Percentiles rank a stretch among this genome's conserved stretches.
Evolutionary conservation across 2,113 vertebrate genomes (phyloP).

Genomic region (Motacilla alba): DNA sequence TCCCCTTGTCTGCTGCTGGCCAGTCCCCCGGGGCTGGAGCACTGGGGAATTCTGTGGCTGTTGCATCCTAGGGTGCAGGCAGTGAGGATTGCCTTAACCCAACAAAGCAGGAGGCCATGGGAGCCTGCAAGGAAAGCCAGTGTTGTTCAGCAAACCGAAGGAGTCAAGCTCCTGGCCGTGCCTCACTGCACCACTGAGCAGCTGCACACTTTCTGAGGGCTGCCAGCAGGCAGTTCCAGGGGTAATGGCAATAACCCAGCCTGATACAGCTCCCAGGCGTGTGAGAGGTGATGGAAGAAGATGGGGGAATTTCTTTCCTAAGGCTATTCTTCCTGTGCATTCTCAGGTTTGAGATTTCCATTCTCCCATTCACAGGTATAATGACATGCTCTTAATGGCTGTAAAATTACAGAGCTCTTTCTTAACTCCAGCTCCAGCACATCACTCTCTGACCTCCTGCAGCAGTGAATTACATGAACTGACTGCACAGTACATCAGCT

Average conservation of each 20-base stretch:
- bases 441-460: constrained; percentile 49
- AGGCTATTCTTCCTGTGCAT: constrained; percentile 10
- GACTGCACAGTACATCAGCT: constrained; percentile 39
- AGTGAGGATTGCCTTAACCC: background rate
- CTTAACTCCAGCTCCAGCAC: constrained; percentile 38
- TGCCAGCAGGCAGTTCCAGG: constrained; percentile 5
- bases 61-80: background rate
- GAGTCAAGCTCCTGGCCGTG: background rate
- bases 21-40: background rate
- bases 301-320: constrained; percentile 35
- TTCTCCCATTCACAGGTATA: constrained; percentile 32
- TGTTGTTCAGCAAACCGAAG: background rate
- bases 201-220: background rate
- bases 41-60: background rate
- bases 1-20: background rate
- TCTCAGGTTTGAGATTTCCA: constrained; percentile 31
- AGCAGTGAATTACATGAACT: constrained; percentile 50
- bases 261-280: background rate
- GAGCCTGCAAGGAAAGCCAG: background rate
- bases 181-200: background rate
- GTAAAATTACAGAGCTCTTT: constrained; percentile 65
- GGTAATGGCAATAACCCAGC: constrained; percentile 11
- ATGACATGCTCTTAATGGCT: constrained; percentile 59
- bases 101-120: background rate
- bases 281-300: constrained; percentile 30